phyloP scores from a whole-genome alignment of 1,140 invertebrate genomes.

The Dryas iulia region DNA sequence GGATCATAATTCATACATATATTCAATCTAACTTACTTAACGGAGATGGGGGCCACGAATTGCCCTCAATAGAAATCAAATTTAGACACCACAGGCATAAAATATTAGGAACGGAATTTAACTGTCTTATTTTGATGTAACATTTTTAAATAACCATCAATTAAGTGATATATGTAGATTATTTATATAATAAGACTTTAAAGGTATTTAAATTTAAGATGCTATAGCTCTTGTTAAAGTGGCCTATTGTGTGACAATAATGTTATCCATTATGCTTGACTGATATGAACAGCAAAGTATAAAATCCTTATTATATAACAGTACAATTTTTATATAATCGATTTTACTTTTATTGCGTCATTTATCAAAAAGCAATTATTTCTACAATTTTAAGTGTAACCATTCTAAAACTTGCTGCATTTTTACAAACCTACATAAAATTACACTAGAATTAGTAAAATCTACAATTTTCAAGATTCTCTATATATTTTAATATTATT shows the following conservation, averaged over 20 bases:
- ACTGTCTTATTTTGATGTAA: background rate
- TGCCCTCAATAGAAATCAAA: constrained; percentile 70
- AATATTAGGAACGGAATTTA: background rate
- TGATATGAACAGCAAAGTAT: background rate
- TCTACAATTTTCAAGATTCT: background rate
- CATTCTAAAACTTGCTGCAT: background rate
- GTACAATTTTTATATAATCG: background rate
- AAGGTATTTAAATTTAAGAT: background rate
- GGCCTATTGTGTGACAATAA: background rate
- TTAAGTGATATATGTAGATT: background rate
- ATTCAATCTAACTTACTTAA: constrained; percentile 59
- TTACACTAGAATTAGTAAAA: background rate
- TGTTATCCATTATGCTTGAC: background rate
- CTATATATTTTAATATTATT: background rate
- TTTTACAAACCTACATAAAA: background rate
- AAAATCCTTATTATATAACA: background rate
- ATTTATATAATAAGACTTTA: background rate
- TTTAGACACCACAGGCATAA: constrained; percentile 47
- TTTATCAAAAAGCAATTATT: background rate
- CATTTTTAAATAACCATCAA: background rate
- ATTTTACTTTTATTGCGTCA: background rate
- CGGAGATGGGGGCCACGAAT: constrained; percentile 63
- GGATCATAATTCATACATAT: constrained; percentile 35
- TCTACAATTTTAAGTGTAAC: no score
- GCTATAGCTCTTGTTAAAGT: background rate